phyloP scores from a whole-genome alignment of 2,797 vertebrate genomes.

The Echeneis naucrates region DNA sequence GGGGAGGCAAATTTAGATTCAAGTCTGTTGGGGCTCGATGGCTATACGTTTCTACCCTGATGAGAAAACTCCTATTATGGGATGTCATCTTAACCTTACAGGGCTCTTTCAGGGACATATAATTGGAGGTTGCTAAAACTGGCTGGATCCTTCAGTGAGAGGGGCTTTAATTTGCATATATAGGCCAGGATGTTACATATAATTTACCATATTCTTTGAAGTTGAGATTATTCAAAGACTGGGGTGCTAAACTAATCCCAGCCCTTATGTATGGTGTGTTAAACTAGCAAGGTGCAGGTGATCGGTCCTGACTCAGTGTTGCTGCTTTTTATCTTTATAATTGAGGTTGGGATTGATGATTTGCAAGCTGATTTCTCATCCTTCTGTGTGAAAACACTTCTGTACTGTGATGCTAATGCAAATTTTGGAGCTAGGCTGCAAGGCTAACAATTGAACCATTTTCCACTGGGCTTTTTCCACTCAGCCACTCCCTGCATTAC shows the following conservation, averaged over 20 bases:
- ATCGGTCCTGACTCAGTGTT: conserved; percentile 42
- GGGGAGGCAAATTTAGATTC: conserved; percentile 55
- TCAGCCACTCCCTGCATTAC: conserved; percentile 58
- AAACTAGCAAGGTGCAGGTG: conserved; percentile 48
- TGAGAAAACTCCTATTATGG: conserved; percentile 56
- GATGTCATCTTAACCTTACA: conserved; percentile 60
- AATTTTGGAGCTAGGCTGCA: conserved; percentile 63
- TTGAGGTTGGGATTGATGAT: conserved; percentile 41
- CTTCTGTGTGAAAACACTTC: not conserved
- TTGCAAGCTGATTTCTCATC: conserved; percentile 24
- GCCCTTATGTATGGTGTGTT: conserved; percentile 11
- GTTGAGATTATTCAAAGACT: conserved; percentile 42
- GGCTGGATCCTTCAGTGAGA: conserved; percentile 42
- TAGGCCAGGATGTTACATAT: conserved; percentile 55
- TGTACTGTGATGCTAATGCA: conserved; percentile 26
- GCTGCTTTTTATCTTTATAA: conserved; percentile 37
- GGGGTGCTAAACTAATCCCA: conserved; percentile 22
- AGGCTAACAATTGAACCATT: conserved; percentile 63
- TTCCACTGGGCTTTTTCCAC: conserved; percentile 65
- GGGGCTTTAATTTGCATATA: conserved; percentile 63
- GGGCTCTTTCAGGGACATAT: conserved; percentile 49
- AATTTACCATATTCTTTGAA: conserved; percentile 58
- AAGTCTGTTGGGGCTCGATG: conserved; percentile 33
- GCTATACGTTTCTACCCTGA: conserved; percentile 56
- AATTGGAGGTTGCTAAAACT: conserved; percentile 67